A percentile compares a stretch with the other conserved stretches of the same genome.
Evolutionary conservation across 1,140 invertebrate genomes (phyloP).

Genomic region (Hycleus phaleratus): DNA sequence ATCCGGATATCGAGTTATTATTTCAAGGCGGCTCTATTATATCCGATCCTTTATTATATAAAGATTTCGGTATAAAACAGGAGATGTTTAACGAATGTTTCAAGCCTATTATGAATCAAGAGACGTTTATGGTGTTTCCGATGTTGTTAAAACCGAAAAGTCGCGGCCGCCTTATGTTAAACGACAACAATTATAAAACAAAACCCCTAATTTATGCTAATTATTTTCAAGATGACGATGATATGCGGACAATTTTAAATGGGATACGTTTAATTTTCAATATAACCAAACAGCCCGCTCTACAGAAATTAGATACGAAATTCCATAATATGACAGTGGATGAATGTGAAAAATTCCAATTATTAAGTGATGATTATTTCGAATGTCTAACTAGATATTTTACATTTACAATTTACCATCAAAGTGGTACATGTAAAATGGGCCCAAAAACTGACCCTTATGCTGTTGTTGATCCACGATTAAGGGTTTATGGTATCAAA

Average conservation of each 20-base stretch:
- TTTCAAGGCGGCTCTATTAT: slow-evolving; percentile 47
- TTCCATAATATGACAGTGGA: slow-evolving; percentile 60
- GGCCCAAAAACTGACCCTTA: slow-evolving; percentile 56
- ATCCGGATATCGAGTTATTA: slow-evolving; percentile 68
- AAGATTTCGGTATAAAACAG: slow-evolving; percentile 39
- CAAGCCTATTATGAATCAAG: slow-evolving; percentile 32
- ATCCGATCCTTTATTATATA: slow-evolving; percentile 39
- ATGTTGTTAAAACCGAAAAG: slow-evolving; percentile 63
- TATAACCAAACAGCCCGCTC: slow-evolving; percentile 36
- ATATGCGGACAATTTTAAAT: slow-evolving; percentile 40
- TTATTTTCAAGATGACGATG: slow-evolving; percentile 54
- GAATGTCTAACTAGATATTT: slow-evolving; percentile 59
- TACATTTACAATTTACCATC: slow-evolving; percentile 69
- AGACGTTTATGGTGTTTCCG: slow-evolving; percentile 45
- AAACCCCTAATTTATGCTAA: slow-evolving; percentile 79
- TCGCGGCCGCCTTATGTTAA: slow-evolving; percentile 57
- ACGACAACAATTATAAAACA: slow-evolving; percentile 58
- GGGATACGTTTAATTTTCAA: slow-evolving; percentile 35
- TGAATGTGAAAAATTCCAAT: slow-evolving; percentile 58
- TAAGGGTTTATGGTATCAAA: slow-evolving; percentile 60
- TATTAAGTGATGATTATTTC: slow-evolving; percentile 74
- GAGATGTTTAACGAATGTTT: slow-evolving; percentile 39
- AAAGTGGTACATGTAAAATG: slow-evolving; percentile 80
- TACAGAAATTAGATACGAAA: slow-evolving; percentile 39
- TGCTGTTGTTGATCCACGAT: slow-evolving; percentile 62